phyloP scores from a whole-genome alignment of 64 coral and sea anemone genomes.

The Dendrophyllia cribrosa region DNA sequence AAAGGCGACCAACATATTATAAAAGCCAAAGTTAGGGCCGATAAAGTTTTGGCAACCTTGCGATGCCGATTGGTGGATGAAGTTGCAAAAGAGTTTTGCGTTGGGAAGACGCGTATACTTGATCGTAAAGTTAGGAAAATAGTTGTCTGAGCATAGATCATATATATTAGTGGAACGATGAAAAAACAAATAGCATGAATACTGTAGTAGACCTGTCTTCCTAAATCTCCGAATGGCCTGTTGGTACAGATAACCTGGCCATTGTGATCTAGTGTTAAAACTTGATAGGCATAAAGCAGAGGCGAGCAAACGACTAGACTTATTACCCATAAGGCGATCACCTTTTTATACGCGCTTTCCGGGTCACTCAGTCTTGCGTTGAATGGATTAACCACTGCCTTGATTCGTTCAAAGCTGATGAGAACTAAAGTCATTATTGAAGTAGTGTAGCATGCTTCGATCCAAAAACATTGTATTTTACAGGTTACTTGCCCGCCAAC shows the following conservation, averaged over 20 bases:
- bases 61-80: not conserved
- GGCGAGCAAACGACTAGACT: slow-evolving; percentile 30
- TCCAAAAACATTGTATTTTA: slow-evolving; percentile 44
- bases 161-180: not conserved
- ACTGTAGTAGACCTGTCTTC: slow-evolving; percentile 53
- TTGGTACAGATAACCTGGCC: slow-evolving; percentile 11
- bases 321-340: not conserved
- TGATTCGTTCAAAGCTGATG: slow-evolving; percentile 36
- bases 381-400: slow-evolving; percentile 31
- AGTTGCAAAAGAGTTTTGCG: not conserved
- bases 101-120: not conserved
- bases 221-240: slow-evolving; percentile 22
- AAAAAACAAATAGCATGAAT: slow-evolving; percentile 34
- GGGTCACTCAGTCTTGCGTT: not conserved
- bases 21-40: slow-evolving; percentile 40
- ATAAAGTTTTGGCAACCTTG: slow-evolving; percentile 36
- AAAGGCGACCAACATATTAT: slow-evolving; percentile 52
- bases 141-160: slow-evolving; percentile 21
- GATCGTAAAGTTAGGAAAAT: slow-evolving; percentile 28
- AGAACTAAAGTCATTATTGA: slow-evolving; percentile 60
- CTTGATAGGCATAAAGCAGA: slow-evolving; percentile 45
- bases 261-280: not conserved
- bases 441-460: slow-evolving; percentile 35
- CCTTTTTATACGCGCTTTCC: not conserved
- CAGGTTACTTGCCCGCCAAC: slow-evolving; percentile 16